Conservation (phyloP, 1,140 invertebrate genomes). For the Onthophagus taurus region DNA sequence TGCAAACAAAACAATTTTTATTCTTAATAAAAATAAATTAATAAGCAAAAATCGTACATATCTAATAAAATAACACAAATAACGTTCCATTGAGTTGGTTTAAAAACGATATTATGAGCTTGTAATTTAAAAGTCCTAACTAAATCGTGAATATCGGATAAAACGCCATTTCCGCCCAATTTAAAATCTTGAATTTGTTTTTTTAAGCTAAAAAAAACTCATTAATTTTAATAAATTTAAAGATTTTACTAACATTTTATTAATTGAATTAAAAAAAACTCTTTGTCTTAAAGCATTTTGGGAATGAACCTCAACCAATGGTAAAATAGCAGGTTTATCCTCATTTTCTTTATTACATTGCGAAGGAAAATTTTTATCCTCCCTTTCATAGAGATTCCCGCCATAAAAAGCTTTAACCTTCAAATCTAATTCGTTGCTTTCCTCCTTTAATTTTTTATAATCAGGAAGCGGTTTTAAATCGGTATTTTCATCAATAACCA, state of each 20-base stretch:
- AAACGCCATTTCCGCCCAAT: not conserved
- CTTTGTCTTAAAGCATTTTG: constrained; percentile 46
- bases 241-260: constrained; percentile 37
- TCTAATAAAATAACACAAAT: constrained; percentile 45
- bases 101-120: constrained; percentile 50
- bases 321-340: constrained; percentile 33
- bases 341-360: constrained; percentile 27
- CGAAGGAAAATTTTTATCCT: constrained; percentile 22
- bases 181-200: not conserved
- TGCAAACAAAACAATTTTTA: constrained; percentile 14
- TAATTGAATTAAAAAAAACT: constrained; percentile 46
- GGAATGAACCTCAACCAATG: constrained; percentile 45
- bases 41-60: constrained; percentile 27
- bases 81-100: constrained; percentile 45
- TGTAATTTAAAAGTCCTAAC: constrained; percentile 48
- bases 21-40: constrained; percentile 8
- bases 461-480: constrained; percentile 48
- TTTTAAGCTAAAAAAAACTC: constrained; percentile 2
- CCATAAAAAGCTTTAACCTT: constrained; percentile 48
- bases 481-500: constrained; percentile 26
- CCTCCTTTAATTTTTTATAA: constrained; percentile 46
- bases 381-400: constrained; percentile 26
- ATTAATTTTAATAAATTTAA: constrained; percentile 10
- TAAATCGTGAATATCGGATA: constrained; percentile 40
- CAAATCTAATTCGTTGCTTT: constrained; percentile 44